Percentiles rank a stretch among this genome's conserved stretches.
phyloP scores from a whole-genome alignment of 2,113 vertebrate species.

The Sclerurus mexicanus region DNA sequence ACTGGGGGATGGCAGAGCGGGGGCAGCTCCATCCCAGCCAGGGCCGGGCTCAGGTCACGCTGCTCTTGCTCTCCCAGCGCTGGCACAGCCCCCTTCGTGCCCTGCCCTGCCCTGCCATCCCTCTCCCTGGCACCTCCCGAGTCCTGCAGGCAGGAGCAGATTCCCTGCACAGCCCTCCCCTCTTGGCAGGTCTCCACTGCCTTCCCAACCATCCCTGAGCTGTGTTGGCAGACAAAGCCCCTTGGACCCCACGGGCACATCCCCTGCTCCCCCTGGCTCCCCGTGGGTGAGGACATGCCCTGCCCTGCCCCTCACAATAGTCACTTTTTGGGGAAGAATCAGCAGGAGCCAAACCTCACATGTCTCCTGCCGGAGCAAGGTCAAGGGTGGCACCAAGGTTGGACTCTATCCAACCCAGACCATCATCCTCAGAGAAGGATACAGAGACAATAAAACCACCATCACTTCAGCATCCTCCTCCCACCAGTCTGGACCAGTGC shows the following conservation, averaged over 20 bases:
- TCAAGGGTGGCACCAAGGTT: accelerated
- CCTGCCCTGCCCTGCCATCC: not conserved
- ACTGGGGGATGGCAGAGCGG: not conserved
- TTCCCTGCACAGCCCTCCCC: not conserved
- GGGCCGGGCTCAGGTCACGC: not conserved
- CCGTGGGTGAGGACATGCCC: no score
- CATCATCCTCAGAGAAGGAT: not conserved
- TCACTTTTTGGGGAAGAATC: not conserved
- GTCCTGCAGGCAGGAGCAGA: not conserved
- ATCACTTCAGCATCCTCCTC: not conserved
- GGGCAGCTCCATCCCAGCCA: not conserved
- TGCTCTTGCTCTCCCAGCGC: not conserved
- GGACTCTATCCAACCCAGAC: not conserved
- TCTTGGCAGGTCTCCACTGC: not conserved
- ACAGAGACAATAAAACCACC: not conserved
- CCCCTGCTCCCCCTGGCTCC: not conserved
- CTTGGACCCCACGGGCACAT: accelerated
- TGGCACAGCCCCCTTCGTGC: not conserved
- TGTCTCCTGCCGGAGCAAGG: not conserved
- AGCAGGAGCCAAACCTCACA: not conserved
- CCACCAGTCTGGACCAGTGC: not conserved
- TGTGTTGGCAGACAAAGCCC: not conserved
- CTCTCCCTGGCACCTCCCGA: not conserved
- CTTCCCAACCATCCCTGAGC: not conserved
- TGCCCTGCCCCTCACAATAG: not conserved